Base-by-base conservation (phyloP, 2,797 vertebrate species). In the Microchirus variegatus region DNA sequence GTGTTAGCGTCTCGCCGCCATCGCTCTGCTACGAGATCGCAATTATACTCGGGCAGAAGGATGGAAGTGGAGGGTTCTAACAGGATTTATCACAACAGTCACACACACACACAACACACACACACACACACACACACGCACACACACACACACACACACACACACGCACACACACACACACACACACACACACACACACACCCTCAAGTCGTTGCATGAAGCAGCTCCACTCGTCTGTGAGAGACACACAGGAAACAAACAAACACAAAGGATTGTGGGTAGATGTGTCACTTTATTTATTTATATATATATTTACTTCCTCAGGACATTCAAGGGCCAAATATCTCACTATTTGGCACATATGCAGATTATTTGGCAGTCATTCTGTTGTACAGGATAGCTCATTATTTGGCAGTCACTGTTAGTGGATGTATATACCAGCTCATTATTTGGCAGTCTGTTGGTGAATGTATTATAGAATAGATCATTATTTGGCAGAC, bases 161-260 rank as follows among this genome's bases (percentile, higher is more conserved):
- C 26, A 31, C 26, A 31, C 26, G 4, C 26, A 31, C 26, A 31
- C 26, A 31, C 26, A 8, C 74, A 81, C 75, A 77, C 82, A 82
- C 51, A 59, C 78, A 84, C 76, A 77, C 77, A 67, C 79, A 67
- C 64, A 65, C 80, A 83, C 64, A 83, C 77, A 91, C 80, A 86
- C 85, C 90, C 91, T 82, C 60, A 73, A 92, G 92, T 90, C 87
- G 89, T 61, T 75, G 84, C 77, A 79, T 85, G 78, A 77, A 85
- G 81, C 73, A 57, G 59, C 72, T 42, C 56, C 75, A 63, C 65
- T 86, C 73, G 80, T 90, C 86, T 88, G 59, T 75, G 70, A 22
- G 22, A 22, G 22, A 73, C 55, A 53, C 69, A 83, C 84, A 73
- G 48, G 67, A 80, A 74, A 87, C 76, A 86, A 90, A 80, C 61